Evolutionary conservation across 2,797 vertebrate genomes (phyloP).

Genomic region (Semotilus atromaculatus): DNA sequence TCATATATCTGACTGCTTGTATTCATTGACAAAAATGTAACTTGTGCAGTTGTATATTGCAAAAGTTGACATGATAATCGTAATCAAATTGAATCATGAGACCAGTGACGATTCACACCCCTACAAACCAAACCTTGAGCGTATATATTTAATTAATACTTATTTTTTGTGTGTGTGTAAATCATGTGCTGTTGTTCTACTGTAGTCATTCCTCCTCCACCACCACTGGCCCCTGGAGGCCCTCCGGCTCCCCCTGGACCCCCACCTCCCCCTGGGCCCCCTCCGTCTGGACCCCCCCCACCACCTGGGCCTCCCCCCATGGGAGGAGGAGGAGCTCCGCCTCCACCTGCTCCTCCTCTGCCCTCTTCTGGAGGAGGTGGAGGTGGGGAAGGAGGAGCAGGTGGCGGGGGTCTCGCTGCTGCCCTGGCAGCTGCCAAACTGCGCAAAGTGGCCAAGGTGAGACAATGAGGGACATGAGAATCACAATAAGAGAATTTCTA

Average conservation of each 20-base stretch:
- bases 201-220: slow-evolving; percentile 68
- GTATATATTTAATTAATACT: neutral
- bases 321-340: slow-evolving; percentile 56
- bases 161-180: neutral
- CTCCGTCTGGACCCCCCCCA: slow-evolving; percentile 68
- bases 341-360: slow-evolving; percentile 80
- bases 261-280: slow-evolving; percentile 60
- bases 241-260: slow-evolving; percentile 62
- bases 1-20: no score
- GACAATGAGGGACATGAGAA: slow-evolving; percentile 11
- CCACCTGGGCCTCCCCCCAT: slow-evolving; percentile 67
- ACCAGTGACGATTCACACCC: no score
- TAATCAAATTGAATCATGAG: no score
- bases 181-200: neutral
- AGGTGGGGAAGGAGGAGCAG: slow-evolving; percentile 63
- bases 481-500: neutral
- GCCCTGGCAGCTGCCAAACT: slow-evolving; percentile 90
- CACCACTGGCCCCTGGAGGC: slow-evolving; percentile 69
- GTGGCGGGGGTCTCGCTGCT: slow-evolving; percentile 80
- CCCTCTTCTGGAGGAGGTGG: slow-evolving; percentile 71
- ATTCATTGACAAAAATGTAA: no score
- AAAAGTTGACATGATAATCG: no score
- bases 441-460: slow-evolving; percentile 86
- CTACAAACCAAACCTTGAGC: neutral
- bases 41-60: no score